Conservation (phyloP, 2,888 invertebrate genomes). For the Helleia helle region DNA sequence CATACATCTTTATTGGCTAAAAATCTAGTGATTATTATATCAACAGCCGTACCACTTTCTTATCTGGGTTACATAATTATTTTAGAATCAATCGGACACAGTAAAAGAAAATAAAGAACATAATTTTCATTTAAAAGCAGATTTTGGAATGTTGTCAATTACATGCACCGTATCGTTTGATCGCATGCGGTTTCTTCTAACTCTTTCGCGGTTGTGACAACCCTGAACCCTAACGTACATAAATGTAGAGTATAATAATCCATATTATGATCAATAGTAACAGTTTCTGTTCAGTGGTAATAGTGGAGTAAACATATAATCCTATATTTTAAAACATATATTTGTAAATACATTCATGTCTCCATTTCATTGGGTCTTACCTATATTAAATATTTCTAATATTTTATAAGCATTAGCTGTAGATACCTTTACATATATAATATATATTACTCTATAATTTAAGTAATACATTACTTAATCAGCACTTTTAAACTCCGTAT, state of each 20-base stretch:
- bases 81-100: too few relatives aligned
- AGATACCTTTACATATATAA: slow-evolving; percentile 11
- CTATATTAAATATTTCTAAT: slow-evolving; percentile 1
- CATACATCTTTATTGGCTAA: too few relatives aligned
- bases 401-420: slow-evolving; percentile 7
- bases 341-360: slow-evolving; percentile 3
- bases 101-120: too few relatives aligned
- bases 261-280: not conserved
- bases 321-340: not conserved
- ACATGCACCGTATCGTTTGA: too few relatives aligned
- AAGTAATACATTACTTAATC: slow-evolving; percentile 29
- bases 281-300: not conserved
- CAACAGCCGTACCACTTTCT: too few relatives aligned
- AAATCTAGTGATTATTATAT: too few relatives aligned
- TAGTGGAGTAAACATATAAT: slow-evolving; percentile 6
- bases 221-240: not conserved
- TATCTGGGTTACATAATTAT: too few relatives aligned
- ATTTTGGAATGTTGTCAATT: too few relatives aligned
- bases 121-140: too few relatives aligned
- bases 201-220: too few relatives aligned
- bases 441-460: slow-evolving; percentile 13
- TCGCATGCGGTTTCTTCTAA: too few relatives aligned
- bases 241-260: not conserved
- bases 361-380: slow-evolving; percentile 3
- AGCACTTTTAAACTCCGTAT: slow-evolving; percentile 49